Base-by-base conservation (phyloP, 2,797 vertebrate genomes). In the Gastrophryne carolinensis region DNA sequence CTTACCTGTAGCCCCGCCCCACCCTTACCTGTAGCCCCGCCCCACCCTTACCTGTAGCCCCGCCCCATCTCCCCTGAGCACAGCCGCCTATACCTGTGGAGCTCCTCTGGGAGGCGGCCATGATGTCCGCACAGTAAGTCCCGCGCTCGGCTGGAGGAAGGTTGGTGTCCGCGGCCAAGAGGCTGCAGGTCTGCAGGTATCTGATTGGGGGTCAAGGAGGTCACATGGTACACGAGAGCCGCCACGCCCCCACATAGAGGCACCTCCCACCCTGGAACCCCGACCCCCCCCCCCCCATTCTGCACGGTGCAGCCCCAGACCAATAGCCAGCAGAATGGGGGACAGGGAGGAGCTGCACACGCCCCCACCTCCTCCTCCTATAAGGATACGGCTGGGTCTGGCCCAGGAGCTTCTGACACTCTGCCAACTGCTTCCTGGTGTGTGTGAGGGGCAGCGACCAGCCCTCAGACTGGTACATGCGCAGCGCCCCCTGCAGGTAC, bases 361-460 rank as follows among this genome's bases (percentile, higher is more conserved):
- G n/a, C n/a, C n/a, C n/a, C n/a, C n/a, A n/a, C n/a, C n/a, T n/a
- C n/a, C n/a, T n/a, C n/a, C n/a, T n/a, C n/a, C n/a, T 13, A 37
- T 9, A 37, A 97, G 93, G 98, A 99, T 99, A 98, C 96, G 96
- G 94, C 80, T 97, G 93, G 0, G 90, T 90, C 75, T 93, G 94
- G 19, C 90, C 90, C 13, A 98, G 93, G 73, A 91, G 93, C 19
- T 96, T 98, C 86, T 98, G 97, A 88, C 98, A 99, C 73, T 94
- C 93, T 0, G 95, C 95, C 4, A 98, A 88, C 82, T 98, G 96
- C 79, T 93, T 97, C 81, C 96, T 92, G 0, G 95, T 99, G 84
- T 98, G 95, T 11, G 96, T 95, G 81, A 98, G 85, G 0, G 94
- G 98, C 78, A 99, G 81, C 0, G 91, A 90, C 98, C 98, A 99